Percentiles rank a stretch among this genome's conserved stretches.
phyloP scores from a whole-genome alignment of 2,113 vertebrate genomes.

The Limanda limanda region DNA sequence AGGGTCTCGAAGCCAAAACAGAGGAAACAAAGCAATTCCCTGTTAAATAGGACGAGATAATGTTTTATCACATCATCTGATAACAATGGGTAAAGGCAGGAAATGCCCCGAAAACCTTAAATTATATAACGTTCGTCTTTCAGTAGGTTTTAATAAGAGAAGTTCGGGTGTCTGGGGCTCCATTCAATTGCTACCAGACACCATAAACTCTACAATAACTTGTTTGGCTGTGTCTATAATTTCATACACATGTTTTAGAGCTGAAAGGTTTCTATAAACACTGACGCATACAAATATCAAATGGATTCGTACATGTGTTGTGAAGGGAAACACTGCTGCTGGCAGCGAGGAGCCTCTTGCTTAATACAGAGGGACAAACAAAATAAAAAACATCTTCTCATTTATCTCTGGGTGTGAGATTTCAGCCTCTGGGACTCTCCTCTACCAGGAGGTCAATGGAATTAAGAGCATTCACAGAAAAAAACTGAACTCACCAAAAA shows the following conservation, averaged over 20 bases:
- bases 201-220: constrained; percentile 1
- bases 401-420: no score
- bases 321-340: not conserved
- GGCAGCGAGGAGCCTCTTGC: no score
- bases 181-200: constrained; percentile 24
- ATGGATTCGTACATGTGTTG: not conserved
- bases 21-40: constrained; percentile 35
- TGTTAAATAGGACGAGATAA: constrained; percentile 27
- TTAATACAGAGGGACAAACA: not conserved
- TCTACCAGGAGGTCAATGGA: no score
- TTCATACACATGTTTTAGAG: constrained; percentile 10
- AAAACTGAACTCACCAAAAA: no score
- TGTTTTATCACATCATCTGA: constrained; percentile 21
- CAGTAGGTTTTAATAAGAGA: constrained; percentile 7
- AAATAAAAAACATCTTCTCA: no score
- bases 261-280: constrained; percentile 1
- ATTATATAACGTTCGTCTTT: constrained; percentile 44
- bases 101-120: constrained; percentile 33
- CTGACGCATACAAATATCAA: not conserved
- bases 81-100: constrained; percentile 39
- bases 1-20: constrained; percentile 10
- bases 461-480: no score
- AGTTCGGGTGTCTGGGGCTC: not conserved
- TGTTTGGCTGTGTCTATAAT: not conserved
- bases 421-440: not conserved